phyloP scores from a whole-genome alignment of 2,113 vertebrate genomes.

The Coracopsis vasa region DNA sequence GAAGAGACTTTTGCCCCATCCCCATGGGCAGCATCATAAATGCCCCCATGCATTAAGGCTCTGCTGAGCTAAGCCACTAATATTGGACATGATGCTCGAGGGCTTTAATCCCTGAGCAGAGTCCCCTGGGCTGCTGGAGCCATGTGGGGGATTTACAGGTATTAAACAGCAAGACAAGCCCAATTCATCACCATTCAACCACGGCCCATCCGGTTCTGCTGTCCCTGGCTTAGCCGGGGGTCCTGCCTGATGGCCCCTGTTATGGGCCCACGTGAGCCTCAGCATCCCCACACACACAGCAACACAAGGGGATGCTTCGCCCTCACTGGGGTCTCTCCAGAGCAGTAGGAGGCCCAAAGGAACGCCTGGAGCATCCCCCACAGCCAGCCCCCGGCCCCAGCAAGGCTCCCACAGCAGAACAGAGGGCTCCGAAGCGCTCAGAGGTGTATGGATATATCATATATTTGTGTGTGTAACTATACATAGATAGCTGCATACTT shows the following conservation, averaged over 20 bases:
- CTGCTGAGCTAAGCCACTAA: conserved; percentile 17
- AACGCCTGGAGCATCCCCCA: accelerated
- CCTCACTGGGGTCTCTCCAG: background rate
- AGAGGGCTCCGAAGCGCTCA: conserved; percentile 42
- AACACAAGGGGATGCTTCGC: background rate
- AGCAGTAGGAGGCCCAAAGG: background rate
- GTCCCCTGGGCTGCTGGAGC: background rate
- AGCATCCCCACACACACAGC: background rate
- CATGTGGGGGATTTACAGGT: conserved; percentile 42
- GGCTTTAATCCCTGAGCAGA: conserved; percentile 24
- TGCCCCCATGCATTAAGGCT: background rate
- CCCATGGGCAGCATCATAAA: background rate
- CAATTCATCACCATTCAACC: background rate
- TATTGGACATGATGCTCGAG: background rate
- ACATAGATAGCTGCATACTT: conserved; percentile 69
- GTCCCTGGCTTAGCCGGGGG: background rate
- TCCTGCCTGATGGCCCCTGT: background rate
- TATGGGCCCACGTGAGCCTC: background rate
- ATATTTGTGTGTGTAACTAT: conserved; percentile 71
- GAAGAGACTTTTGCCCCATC: background rate
- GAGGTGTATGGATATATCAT: conserved; percentile 46
- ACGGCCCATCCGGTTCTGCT: background rate
- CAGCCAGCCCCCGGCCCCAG: background rate
- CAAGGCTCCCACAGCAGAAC: background rate
- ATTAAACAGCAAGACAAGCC: background rate